phyloP scores from a whole-genome alignment of 2,888 invertebrate genomes.

The Noctuana brunneofusca region DNA sequence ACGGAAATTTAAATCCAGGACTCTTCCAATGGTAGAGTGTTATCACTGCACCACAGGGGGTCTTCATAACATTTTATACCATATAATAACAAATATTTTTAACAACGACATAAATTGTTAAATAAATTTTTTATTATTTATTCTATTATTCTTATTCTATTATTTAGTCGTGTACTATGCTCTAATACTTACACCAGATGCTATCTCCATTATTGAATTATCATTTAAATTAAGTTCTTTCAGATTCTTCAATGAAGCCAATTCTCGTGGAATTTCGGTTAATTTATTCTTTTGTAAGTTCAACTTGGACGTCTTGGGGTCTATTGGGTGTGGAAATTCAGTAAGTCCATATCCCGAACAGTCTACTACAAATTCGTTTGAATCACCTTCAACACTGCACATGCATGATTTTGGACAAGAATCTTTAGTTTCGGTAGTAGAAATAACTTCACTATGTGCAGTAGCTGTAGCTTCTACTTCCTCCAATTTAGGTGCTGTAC shows the following conservation, averaged over 20 bases:
- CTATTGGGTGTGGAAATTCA: slow-evolving; percentile 72
- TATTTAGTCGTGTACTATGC: no score
- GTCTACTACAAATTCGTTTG: slow-evolving; percentile 62
- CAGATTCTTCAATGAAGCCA: slow-evolving; percentile 62
- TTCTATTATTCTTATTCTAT: no score
- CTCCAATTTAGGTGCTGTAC: slow-evolving; percentile 51
- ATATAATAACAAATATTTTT: no score
- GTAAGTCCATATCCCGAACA: slow-evolving; percentile 76
- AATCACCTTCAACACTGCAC: slow-evolving; percentile 63
- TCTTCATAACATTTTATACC: no score
- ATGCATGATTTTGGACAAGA: slow-evolving; percentile 65
- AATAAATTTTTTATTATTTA: no score
- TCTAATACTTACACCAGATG: slow-evolving; percentile 62
- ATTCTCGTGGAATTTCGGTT: slow-evolving; percentile 65
- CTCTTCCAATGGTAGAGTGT: no score
- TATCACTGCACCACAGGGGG: no score
- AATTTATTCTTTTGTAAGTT: slow-evolving; percentile 72
- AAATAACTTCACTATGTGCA: slow-evolving; percentile 42
- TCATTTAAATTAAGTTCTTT: slow-evolving; percentile 64
- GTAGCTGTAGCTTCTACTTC: slow-evolving; percentile 50
- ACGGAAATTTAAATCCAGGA: no score
- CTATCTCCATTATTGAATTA: slow-evolving; percentile 66
- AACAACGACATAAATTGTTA: background rate
- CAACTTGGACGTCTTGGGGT: slow-evolving; percentile 61
- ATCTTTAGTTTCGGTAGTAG: slow-evolving; percentile 40